Conservation (phyloP, 2,888 invertebrate species). For the Synanthedon myopaeformis region DNA sequence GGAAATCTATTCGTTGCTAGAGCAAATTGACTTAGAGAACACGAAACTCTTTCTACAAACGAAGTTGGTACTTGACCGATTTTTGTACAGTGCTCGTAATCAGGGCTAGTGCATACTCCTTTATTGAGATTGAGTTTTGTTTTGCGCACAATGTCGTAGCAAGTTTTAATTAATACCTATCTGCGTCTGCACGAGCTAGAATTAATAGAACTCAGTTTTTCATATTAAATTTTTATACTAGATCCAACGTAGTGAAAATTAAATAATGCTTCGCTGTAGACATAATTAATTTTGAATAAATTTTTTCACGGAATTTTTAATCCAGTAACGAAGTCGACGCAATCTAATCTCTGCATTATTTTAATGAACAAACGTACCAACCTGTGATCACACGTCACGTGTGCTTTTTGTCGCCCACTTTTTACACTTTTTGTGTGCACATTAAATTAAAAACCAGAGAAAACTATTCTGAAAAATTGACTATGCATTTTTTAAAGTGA, state of each 20-base stretch:
- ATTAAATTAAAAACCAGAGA: too few species aligned
- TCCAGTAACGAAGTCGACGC: not conserved
- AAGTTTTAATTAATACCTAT: slow-evolving; percentile 30
- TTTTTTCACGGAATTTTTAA: not conserved
- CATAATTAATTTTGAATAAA: not conserved
- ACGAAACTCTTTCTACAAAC: not conserved
- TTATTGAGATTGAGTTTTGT: slow-evolving; percentile 17
- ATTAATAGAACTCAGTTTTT: slow-evolving; percentile 9
- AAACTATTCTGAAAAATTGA: too few species aligned
- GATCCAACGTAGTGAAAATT: not conserved
- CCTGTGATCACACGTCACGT: too few species aligned
- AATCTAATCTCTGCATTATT: not conserved
- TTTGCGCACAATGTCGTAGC: slow-evolving; percentile 19
- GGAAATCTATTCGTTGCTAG: not conserved
- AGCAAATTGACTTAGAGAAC: not conserved
- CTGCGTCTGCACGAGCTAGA: slow-evolving; percentile 9
- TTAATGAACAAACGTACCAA: too few species aligned
- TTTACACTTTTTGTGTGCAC: too few species aligned
- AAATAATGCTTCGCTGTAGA: not conserved
- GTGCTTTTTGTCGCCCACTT: too few species aligned
- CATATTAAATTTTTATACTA: not conserved
- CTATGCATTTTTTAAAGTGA: too few species aligned
- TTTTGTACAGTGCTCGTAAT: slow-evolving; percentile 13
- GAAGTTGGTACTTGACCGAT: not conserved
- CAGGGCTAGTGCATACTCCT: slow-evolving; percentile 9